These are phyloP conservation scores for Pogonomyrmex barbatus DNA, from an alignment of 1,140 invertebrate genomes.

Conservation along the genomic window DNA sequence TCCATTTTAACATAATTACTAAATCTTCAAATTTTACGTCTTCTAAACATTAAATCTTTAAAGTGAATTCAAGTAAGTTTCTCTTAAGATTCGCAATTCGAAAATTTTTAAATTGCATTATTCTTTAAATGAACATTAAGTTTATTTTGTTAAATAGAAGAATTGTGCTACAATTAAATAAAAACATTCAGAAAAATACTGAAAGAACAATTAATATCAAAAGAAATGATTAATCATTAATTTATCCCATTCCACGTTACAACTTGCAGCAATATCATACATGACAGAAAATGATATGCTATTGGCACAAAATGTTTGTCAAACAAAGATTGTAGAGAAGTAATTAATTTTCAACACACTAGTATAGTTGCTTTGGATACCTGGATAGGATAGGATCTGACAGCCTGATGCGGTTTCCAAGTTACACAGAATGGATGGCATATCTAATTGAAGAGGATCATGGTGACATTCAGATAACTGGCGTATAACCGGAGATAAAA, in stretches of 20 bases:
- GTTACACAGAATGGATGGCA: not conserved
- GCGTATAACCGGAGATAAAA: not conserved
- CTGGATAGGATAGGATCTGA: slow-evolving; percentile 47
- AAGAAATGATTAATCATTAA: not conserved
- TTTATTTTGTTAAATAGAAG: not conserved
- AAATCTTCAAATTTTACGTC: not conserved
- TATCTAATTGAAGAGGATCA: not conserved
- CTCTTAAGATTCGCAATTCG: not conserved
- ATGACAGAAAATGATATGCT: not conserved
- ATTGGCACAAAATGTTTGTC: slow-evolving; percentile 54
- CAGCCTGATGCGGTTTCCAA: slow-evolving; percentile 30
- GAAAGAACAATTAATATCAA: not conserved
- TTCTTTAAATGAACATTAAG: not conserved
- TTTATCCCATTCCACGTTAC: not conserved
- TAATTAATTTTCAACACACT: slow-evolving; percentile 66
- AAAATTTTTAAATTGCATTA: not conserved
- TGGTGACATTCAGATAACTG: not conserved
- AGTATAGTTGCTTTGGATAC: slow-evolving; percentile 10
- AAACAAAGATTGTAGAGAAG: slow-evolving; percentile 19
- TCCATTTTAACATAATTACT: too few species aligned
- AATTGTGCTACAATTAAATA: not conserved
- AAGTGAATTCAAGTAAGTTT: not conserved
- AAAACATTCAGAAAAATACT: not conserved
- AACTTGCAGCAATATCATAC: not conserved
- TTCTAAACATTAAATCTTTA: too few species aligned